Conservation (phyloP, 2,888 invertebrate genomes). For the Eutolmus rufibarbis region DNA sequence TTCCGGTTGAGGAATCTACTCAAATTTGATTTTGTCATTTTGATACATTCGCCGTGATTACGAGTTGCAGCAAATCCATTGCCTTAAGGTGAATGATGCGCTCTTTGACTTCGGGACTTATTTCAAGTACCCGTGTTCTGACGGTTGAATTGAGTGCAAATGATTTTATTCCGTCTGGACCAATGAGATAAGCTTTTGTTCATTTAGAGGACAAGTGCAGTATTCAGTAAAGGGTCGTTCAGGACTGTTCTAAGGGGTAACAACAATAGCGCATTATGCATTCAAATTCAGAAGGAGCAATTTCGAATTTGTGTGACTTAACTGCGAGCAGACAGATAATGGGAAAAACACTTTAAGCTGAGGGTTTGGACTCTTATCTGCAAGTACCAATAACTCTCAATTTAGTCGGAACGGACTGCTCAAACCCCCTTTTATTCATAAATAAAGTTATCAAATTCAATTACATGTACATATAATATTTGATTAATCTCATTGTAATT, state of each 20-base stretch:
- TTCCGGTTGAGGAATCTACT: neutral
- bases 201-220: neutral
- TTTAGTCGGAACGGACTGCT: no score
- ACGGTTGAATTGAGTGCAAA: neutral
- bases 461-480: no score
- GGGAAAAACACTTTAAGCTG: no score
- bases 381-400: no score
- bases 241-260: neutral
- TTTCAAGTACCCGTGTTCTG: neutral
- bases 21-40: neutral
- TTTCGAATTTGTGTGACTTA: no score
- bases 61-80: neutral
- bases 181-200: neutral
- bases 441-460: no score
- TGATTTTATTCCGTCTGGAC: neutral
- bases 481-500: no score
- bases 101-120: neutral
- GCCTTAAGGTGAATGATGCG: neutral
- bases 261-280: neutral
- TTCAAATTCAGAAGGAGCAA: neutral
- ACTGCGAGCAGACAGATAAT: no score
- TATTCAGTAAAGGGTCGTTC: neutral
- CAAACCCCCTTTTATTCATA: no score
- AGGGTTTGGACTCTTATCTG: no score
- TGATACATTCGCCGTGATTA: neutral